These are phyloP conservation scores for Tachysurus vachellii DNA, from an alignment of 2,113 vertebrate genomes.

Conservation along the genomic window DNA sequence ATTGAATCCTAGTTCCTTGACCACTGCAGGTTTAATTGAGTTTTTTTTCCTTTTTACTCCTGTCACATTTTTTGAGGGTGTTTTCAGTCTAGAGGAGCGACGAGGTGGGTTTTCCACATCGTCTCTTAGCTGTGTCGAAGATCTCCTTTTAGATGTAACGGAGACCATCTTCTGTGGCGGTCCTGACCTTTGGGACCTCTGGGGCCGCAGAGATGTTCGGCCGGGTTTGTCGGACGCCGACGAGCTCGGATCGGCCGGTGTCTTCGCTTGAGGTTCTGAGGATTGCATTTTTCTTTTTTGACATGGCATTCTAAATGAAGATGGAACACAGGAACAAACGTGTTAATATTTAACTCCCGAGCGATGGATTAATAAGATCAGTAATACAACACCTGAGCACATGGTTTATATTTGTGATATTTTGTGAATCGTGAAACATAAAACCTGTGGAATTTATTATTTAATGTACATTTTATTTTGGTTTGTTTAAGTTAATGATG, in stretches of 20 bases:
- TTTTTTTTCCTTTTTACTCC: constrained; percentile 55
- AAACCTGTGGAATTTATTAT: no score
- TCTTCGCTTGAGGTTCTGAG: constrained; percentile 65
- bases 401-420: no score
- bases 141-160: constrained; percentile 65
- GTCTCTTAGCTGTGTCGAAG: constrained; percentile 42
- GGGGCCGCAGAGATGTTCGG: constrained; percentile 55
- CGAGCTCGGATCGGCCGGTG: constrained; percentile 65
- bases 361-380: neutral
- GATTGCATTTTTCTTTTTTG: constrained; percentile 69
- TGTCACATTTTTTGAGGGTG: constrained; percentile 52
- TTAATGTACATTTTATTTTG: no score
- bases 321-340: neutral
- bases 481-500: no score
- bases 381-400: no score
- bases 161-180: constrained; percentile 55
- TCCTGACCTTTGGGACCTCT: constrained; percentile 56
- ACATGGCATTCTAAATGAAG: constrained; percentile 71
- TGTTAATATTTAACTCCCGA: neutral
- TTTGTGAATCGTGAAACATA: no score
- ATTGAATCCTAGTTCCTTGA: constrained; percentile 4
- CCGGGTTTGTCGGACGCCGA: constrained; percentile 55
- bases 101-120: constrained; percentile 54
- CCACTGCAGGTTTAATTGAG: constrained; percentile 59
- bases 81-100: constrained; percentile 58